Percentiles rank a stretch among this genome's conserved stretches.
These are phyloP conservation scores for Mesorhabditis belari DNA, from an alignment of 2,888 invertebrate genomes.

Conservation along the genomic window DNA sequence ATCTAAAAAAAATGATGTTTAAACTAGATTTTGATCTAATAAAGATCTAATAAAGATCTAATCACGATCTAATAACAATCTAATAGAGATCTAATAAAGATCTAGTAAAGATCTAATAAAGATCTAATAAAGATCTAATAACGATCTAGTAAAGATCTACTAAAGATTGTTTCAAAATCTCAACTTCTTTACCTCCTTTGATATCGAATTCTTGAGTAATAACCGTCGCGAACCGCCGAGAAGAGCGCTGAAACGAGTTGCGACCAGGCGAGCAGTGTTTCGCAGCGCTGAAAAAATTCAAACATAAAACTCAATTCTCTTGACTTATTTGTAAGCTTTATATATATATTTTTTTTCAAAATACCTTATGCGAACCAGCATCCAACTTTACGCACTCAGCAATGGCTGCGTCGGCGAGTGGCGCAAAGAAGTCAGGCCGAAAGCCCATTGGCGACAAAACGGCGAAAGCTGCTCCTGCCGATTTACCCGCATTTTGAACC, in stretches of 20 bases:
- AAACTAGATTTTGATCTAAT: no score
- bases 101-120: no score
- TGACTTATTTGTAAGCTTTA: background rate
- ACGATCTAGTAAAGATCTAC: no score
- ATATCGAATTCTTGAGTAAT: slow-evolving; percentile 37
- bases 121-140: no score
- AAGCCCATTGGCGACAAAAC: slow-evolving; percentile 44
- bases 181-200: slow-evolving; percentile 22
- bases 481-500: slow-evolving; percentile 27
- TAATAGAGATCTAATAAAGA: no score
- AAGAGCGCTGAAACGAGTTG: slow-evolving; percentile 48
- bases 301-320: background rate
- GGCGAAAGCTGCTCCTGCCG: slow-evolving; percentile 41
- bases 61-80: no score
- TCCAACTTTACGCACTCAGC: slow-evolving; percentile 50
- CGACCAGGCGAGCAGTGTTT: slow-evolving; percentile 49
- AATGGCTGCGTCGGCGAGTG: slow-evolving; percentile 48
- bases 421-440: slow-evolving; percentile 50
- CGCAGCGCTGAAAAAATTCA: slow-evolving; percentile 26
- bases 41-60: no score
- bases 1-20: no score
- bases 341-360: background rate
- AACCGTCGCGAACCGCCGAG: slow-evolving; percentile 46
- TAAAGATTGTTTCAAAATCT: no score
- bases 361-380: slow-evolving; percentile 41